Base-by-base conservation (phyloP, 2,113 vertebrate species). In the Gobio gobio region DNA sequence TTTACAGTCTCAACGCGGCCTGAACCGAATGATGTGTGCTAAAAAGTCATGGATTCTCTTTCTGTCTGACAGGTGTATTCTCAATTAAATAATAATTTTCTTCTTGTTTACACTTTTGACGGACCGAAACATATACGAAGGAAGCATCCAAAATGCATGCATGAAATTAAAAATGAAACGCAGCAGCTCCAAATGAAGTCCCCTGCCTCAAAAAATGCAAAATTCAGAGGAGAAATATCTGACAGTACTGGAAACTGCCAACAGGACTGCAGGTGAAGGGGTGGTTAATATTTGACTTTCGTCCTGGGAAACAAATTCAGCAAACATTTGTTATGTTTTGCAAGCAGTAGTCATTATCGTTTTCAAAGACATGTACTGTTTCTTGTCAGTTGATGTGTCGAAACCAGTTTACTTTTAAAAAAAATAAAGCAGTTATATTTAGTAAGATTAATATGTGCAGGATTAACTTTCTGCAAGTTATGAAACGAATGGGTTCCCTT, bases 241-340 rank as follows among this genome's bases (percentile, higher is more conserved):
- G 70, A 75, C 85, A 83, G 84, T 49, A 78, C 29, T 87, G 58
- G 24, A 82, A 78, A 82, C 45, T 51, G 20, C 43, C 70, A 56
- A 82, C 72, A 82, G 68, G 45, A 68, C 70, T 83, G 85, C 72
- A 29, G 73, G 82, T 47, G 86, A 79, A 85, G 83, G 29, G 51
- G 72, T 68, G 72, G 89, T 93, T 94, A 93, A 93, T 93, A 90
- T 93, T 93, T 93, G 82, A 93, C 87, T 75, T 86, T n/a, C 64
- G 87, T 90, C 89, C 83, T 93, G 92, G 90, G 92, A 94, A 93
- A 89, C 83, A 89, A 89, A 91, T 90, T 89, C 85, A 33, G 84
- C 87, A 90, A 92, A 93, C 87, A 91, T 90, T 90, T 92, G 91
- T 82, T 74, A 86, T 85, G 85, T 90, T 91, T 92, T 89, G 87